These are phyloP conservation scores for Bugulina stolonifera DNA, from an alignment of 2,888 invertebrate species.

Conservation along the genomic window DNA sequence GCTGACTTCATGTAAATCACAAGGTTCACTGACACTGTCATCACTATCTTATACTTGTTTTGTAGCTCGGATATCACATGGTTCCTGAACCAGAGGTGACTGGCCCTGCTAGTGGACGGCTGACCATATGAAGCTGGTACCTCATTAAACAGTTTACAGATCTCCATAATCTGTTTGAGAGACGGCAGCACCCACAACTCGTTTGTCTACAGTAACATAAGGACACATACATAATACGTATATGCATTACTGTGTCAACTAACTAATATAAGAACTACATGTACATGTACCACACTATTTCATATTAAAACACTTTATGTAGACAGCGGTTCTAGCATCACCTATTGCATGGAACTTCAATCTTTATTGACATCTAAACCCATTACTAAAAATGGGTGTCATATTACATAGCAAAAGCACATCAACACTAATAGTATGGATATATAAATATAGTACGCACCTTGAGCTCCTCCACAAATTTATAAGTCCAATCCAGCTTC, in stretches of 20 bases:
- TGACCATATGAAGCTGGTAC: constrained; percentile 23
- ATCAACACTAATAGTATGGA: no score
- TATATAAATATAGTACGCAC: no score
- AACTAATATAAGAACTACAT: no score
- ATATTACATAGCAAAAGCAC: no score
- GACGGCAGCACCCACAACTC: constrained; percentile 86
- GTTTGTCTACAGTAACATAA: constrained; percentile 49
- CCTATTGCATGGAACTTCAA: no score
- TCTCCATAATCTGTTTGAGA: constrained; percentile 88
- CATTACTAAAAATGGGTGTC: no score
- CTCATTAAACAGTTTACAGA: constrained; percentile 83
- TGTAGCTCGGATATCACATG: constrained; percentile 84
- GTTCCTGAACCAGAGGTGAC: constrained; percentile 57
- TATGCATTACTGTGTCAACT: no score
- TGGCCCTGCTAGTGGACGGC: constrained; percentile 43
- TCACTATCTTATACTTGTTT: constrained; percentile 83
- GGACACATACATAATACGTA: no score
- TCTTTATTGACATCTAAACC: no score
- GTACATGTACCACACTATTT: no score
- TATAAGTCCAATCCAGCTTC: constrained; percentile 89
- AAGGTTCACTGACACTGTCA: constrained; percentile 85
- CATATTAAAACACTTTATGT: no score
- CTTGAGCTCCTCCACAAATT: constrained; percentile 89
- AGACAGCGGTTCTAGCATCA: no score
- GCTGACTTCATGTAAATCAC: constrained; percentile 80